Evolutionary conservation across 2,797 vertebrate genomes (phyloP), one percentile per base, ranked within the genome.

Genomic region (Cheirogaleus major): DNA sequence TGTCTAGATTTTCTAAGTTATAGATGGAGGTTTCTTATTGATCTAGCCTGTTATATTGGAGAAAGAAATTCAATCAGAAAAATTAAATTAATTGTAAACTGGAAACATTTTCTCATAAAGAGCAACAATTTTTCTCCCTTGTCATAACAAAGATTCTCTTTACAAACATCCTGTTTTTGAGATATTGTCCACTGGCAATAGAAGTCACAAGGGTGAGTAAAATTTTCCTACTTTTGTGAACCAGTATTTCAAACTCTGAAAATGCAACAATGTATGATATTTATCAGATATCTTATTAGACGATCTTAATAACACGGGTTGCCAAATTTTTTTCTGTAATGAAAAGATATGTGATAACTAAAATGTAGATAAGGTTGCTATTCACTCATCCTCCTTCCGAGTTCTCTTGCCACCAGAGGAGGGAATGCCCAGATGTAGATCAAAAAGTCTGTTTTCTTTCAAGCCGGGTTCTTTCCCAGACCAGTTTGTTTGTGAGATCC

Each of bases 21-120:
- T 38, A 94, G 35, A 84, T 79, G 35, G 35, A 89, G 41, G 8
- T n/a, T 81, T 91, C 32, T 70, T 93, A 94, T 48, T 78, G 61
- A 91, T 88, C 65, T 76, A 80, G 30, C 14, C 45, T 95, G 22
- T 45, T 84, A 57, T 41, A 65, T 25, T 38, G 22, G n/a, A 76
- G 38, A 72, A 76, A 88, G 38, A 93, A 96, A 76, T 61, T 38
- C 70, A 87, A 6, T 81, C 59, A 41, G 48, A 88, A 93, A 88
- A 93, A 70, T 84, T 90, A 86, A 96, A 93, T 92, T 88, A 95
- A 84, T 73, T 73, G 48, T 70, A 95, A 96, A 81, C 52, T 93
- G 57, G 27, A 93, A 94, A 85, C 18, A 80, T 89, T 87, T 80
- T 83, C 65, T 94, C 75, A 83, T 79, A 89, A 92, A 92, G 27